A percentile compares a stretch with the other conserved stretches of the same genome.
phyloP scores from a whole-genome alignment of 2,797 vertebrate species.

The Lacerta viridis region DNA sequence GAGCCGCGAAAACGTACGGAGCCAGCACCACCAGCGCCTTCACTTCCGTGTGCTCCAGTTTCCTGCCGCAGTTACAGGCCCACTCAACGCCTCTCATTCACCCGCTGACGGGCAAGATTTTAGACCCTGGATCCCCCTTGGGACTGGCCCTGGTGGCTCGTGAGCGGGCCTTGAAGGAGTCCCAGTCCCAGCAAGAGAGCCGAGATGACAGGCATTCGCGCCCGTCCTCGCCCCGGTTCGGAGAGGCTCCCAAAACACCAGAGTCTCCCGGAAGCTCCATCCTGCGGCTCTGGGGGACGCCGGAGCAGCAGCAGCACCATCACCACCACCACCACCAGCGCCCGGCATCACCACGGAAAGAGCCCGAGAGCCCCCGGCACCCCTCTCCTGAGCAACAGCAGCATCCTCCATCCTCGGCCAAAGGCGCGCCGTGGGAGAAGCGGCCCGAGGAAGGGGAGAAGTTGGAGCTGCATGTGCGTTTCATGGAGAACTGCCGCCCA shows the following conservation, averaged over 20 bases:
- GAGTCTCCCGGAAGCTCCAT: conserved; percentile 63
- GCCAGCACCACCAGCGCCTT: conserved; percentile 69
- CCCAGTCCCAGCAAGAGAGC: conserved; percentile 52
- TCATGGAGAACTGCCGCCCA: conserved; percentile 77
- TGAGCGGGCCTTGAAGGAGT: conserved; percentile 90
- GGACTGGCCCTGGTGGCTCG: conserved; percentile 91
- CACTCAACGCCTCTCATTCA: conserved; percentile 87
- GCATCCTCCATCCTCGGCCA: conserved; percentile 75
- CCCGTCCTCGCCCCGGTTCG: conserved; percentile 56
- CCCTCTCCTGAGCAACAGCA: conserved; percentile 77
- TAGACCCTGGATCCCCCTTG: conserved; percentile 91
- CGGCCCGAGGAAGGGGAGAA: conserved; percentile 82
- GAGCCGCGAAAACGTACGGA: conserved; percentile 71
- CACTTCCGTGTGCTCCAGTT: conserved; percentile 76
- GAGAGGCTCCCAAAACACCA: conserved; percentile 48
- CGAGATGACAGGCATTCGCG: conserved; percentile 58
- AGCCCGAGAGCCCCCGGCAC: conserved; percentile 48
- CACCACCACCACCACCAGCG: conserved; percentile 32
- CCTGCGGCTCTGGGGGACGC: conserved; percentile 73
- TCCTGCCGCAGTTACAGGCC: conserved; percentile 69
- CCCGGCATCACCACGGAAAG: conserved; percentile 48
- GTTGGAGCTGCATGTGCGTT: conserved; percentile 81
- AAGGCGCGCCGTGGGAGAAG: conserved; percentile 72
- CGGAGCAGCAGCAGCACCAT: conserved; percentile 60
- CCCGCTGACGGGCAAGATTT: conserved; percentile 92